Evolutionary conservation across 2,113 vertebrate genomes (phyloP).

Genomic region (Scytalopus superciliaris): DNA sequence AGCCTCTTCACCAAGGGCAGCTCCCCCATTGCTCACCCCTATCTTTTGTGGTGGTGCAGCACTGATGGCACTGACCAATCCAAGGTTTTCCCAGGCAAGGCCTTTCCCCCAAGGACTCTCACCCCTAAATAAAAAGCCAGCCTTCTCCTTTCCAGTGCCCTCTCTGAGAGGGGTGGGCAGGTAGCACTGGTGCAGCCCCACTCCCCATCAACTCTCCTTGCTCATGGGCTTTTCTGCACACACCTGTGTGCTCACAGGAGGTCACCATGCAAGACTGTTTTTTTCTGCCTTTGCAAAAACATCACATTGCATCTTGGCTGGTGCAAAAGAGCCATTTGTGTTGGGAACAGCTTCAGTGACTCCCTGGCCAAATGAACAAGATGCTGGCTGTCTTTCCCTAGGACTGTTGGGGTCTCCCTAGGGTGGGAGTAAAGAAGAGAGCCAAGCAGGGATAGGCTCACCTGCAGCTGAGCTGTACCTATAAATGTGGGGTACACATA

Average conservation of each 20-base stretch:
- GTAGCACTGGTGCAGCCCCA: accelerated
- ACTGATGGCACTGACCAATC: accelerated
- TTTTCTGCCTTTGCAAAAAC: not conserved
- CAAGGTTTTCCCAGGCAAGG: not conserved
- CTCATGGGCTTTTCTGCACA: not conserved
- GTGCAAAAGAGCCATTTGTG: not conserved
- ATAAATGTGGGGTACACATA: accelerated
- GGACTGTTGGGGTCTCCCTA: not conserved
- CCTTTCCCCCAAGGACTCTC: accelerated
- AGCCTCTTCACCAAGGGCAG: not conserved
- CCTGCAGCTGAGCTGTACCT: not conserved
- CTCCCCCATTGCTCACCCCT: accelerated
- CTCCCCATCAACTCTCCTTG: accelerated
- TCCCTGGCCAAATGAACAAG: not conserved
- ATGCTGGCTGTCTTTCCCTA: not conserved
- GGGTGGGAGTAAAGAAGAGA: not conserved
- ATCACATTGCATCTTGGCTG: accelerated
- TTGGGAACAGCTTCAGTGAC: not conserved
- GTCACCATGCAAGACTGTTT: not conserved
- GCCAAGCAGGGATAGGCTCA: not conserved
- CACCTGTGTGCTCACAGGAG: not conserved
- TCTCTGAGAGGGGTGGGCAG: not conserved
- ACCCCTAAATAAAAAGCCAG: not conserved
- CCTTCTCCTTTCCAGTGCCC: not conserved
- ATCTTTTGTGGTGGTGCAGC: accelerated